Base-by-base conservation (phyloP, 2,113 vertebrate species). In the Xiphophorus hellerii region DNA sequence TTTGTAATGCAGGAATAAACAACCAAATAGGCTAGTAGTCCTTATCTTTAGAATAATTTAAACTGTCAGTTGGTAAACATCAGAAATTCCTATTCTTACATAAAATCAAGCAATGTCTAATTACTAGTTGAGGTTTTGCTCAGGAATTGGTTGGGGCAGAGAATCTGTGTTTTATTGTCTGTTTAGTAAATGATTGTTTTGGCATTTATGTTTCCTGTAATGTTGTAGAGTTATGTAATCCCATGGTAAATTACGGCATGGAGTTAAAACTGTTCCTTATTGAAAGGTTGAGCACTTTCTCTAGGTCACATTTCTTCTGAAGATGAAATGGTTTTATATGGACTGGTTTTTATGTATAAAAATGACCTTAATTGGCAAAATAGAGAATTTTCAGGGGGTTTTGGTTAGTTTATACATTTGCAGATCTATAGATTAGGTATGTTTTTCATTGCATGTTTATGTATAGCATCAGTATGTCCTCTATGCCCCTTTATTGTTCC, bases 401-500 rank as follows among this genome's bases (percentile, higher is more conserved):
- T 8, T 17, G 44, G 44, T 48, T 48, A 48, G 20, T 58, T 58
- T 58, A n/a, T 22, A n/a, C 0, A n/a, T 58, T 9, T 58, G 10
- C 9, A 58, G 51, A 27, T 85, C 70, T 70, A 62, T 61, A 68
- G 44, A 33, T 74, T 69, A 12, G n/a, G n/a, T 65, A 42, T 65
- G n/a, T 68, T 68, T 77, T 54, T 29, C 25, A 69, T 22, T 74
- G 17, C 30, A 29, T 70, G 30, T 77, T 7, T 67, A 75, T 76
- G 61, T 73, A 66, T 51, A 62, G 60, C 15, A 11, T n/a, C 14
- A 7, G 10, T 44, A 39, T 91, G 90, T 89, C 90, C 91, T 90
- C 89, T 86, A 72, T 87, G 90, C 78, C 83, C 88, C 87, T 82
- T 78, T 71, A 84, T 92, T 92, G 88, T 92, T 89, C 84, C 71